Evolutionary conservation across 2,113 vertebrate species (phyloP).

Genomic region (Tamias sibiricus): DNA sequence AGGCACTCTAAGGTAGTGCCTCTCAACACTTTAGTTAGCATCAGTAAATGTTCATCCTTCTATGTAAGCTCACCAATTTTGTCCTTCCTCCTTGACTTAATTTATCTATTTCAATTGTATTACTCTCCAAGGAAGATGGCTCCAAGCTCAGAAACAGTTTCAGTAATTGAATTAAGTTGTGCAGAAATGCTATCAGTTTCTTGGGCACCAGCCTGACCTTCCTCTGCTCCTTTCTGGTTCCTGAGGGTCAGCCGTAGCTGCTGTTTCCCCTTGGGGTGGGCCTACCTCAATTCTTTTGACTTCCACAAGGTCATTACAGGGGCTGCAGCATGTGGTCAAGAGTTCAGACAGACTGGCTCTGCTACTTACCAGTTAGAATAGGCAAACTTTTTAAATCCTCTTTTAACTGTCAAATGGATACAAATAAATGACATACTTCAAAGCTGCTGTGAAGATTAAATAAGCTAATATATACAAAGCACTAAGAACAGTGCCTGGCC

Average conservation of each 20-base stretch:
- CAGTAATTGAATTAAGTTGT: constrained; percentile 49
- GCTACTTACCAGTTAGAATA: not conserved
- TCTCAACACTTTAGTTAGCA: not conserved
- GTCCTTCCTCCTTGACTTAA: constrained; percentile 42
- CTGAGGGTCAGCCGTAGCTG: not conserved
- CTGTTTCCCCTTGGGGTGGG: not conserved
- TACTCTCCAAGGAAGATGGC: constrained; percentile 46
- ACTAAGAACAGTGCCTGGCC: not conserved
- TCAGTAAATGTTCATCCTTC: not conserved
- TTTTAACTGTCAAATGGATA: constrained; percentile 40
- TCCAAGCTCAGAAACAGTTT: constrained; percentile 13
- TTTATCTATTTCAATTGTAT: constrained; percentile 54
- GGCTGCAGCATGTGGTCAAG: not conserved
- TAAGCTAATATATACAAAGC: constrained; percentile 36
- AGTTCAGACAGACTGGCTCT: constrained; percentile 6
- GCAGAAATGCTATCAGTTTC: constrained; percentile 49
- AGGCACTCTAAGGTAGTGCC: not conserved
- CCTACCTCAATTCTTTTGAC: not conserved
- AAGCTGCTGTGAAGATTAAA: constrained; percentile 35
- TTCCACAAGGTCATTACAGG: not conserved
- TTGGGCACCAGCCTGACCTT: constrained; percentile 35
- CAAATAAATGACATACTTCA: constrained; percentile 35
- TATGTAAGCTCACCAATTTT: constrained; percentile 8
- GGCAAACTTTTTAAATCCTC: not conserved
- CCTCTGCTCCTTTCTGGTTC: constrained; percentile 23